Percentiles rank a stretch among this genome's conserved stretches.
Conservation (phyloP, 2,888 invertebrate species). For the Arrhopalites spinosus region DNA sequence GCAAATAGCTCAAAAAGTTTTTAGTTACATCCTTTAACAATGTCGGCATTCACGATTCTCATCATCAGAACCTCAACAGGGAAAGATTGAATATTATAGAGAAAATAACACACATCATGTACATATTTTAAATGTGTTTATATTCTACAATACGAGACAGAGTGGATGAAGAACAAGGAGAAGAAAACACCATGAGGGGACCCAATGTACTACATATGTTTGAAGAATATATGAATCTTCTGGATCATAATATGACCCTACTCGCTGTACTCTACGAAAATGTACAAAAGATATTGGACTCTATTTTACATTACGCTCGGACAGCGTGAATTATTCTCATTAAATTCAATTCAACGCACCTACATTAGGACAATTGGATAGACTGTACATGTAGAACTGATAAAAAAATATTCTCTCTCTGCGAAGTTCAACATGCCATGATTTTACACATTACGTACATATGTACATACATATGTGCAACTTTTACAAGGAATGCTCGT, state of each 20-base stretch:
- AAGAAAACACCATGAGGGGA: background rate
- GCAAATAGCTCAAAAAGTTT: conserved; percentile 26
- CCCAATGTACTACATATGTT: background rate
- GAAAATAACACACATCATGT: too few relatives aligned
- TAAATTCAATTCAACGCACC: conserved; percentile 33
- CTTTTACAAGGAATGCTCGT: too few relatives aligned
- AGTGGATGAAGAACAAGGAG: background rate
- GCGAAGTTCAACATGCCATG: too few relatives aligned
- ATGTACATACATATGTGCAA: too few relatives aligned
- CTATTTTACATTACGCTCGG: background rate
- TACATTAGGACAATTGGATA: too few relatives aligned
- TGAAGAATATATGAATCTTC: background rate
- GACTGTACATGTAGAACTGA: background rate
- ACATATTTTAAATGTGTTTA: too few relatives aligned
- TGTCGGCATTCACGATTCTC: conserved; percentile 24
- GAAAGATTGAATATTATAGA: too few relatives aligned
- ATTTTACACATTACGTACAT: too few relatives aligned
- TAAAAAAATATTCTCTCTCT: too few relatives aligned
- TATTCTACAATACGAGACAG: too few relatives aligned
- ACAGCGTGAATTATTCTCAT: conserved; percentile 34
- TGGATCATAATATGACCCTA: background rate
- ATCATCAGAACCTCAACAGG: conserved; percentile 14
- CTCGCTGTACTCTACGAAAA: background rate
- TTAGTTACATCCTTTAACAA: background rate
- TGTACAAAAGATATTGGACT: background rate